Base-by-base conservation (phyloP, 2,888 invertebrate species). In the Pyrrhia umbra region DNA sequence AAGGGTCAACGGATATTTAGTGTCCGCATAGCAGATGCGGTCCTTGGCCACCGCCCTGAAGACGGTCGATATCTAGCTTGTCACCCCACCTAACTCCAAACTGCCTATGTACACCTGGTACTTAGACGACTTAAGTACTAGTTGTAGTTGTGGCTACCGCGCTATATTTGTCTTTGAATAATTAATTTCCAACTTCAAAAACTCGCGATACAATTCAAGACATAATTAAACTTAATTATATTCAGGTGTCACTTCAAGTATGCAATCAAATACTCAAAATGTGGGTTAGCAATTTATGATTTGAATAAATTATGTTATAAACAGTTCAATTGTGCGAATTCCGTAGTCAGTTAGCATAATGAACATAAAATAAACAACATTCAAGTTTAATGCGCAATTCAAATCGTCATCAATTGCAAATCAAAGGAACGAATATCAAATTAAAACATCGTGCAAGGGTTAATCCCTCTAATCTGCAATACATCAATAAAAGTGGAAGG, bases 1-100 rank as follows among this genome's bases (percentile, higher is more conserved):
- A 90, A 92, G 92, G 94, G 93, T 94, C 94, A 93, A 93, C 90
- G 93, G 90, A 92, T 94, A 93, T 91, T 93, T 92, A 93, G 93
- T 92, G 91, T 90, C 91, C 92, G 92, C 92, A 91, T 92, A 92
- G 92, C 92, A 92, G 93, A 93, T 93, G 93, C 92, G 92, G 92
- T 92, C 91, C 93, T 94, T 92, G 90, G 92, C 90, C 92, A 89
- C 89, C 92, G 90, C 91, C 92, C 92, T 90, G 75, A 94, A 94
- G 94, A 94, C 94, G 94, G 94, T 95, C 94, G 94, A 95, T 94
- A 94, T 84, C 88, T 79, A 80, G 77, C 72, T 85, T 88, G 92
- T 91, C 93, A 92, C 93, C 93, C 93, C 92, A 90, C 91, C 89
- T 90, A 90, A 87, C 90, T 90, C 88, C 90, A 88, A 88, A 85